Evolutionary conservation across 64 coral and sea anemone species (phyloP).

Genomic region (Platygyra sinensis): DNA sequence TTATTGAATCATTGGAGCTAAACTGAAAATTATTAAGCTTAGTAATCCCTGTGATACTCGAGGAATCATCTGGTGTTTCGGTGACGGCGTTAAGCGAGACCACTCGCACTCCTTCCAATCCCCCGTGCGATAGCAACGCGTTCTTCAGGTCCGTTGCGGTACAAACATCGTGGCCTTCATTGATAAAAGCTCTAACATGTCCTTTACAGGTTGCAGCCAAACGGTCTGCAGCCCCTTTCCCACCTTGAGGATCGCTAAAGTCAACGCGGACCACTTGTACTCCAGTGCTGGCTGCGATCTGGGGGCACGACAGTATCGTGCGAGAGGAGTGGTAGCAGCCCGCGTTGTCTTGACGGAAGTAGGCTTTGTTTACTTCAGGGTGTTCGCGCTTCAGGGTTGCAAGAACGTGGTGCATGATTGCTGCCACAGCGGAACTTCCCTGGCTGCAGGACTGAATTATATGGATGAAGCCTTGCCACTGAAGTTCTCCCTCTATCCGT

Average conservation of each 20-base stretch:
- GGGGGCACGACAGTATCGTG: constrained; percentile 21
- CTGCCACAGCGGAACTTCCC: constrained; percentile 34
- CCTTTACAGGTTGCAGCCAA: constrained; percentile 51
- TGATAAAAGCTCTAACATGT: constrained; percentile 40
- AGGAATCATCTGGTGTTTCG: no score
- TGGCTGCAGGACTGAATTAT: constrained; percentile 58
- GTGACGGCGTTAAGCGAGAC: neutral
- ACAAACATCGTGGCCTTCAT: constrained; percentile 51
- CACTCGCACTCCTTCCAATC: constrained; percentile 11
- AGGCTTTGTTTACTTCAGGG: constrained; percentile 40
- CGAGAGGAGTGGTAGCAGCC: constrained; percentile 45
- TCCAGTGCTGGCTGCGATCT: constrained; percentile 33
- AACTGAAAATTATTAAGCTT: neutral
- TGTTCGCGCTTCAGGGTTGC: constrained; percentile 41
- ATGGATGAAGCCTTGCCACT: constrained; percentile 61
- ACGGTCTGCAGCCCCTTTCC: constrained; percentile 44
- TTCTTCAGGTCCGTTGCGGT: constrained; percentile 43
- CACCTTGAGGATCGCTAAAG: constrained; percentile 53
- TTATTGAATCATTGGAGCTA: constrained; percentile 10
- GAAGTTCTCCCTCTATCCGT: constrained; percentile 35
- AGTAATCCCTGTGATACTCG: no score
- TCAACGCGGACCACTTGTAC: constrained; percentile 32
- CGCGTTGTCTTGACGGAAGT: constrained; percentile 57
- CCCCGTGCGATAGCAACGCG: constrained; percentile 55
- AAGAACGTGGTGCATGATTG: constrained; percentile 56